Evolutionary conservation across 35 echinoderm and acorn worm species (phyloP).

Genomic region (Holothuria glaberrima): DNA sequence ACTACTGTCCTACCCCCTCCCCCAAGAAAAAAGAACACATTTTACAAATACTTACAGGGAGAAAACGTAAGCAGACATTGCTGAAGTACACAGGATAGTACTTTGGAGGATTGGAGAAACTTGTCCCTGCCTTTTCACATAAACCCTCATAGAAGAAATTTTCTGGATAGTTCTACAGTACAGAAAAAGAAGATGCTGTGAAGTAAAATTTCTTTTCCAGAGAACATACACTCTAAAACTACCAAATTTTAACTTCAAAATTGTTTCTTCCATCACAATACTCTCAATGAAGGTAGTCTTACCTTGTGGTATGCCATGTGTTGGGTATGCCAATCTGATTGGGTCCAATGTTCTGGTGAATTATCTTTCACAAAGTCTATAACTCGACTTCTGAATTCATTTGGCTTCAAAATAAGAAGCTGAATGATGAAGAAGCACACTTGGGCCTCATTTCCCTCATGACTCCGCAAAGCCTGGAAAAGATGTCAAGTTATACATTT

Average conservation of each 20-base stretch:
- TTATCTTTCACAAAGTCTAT: constrained; percentile 91
- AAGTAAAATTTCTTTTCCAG: background rate
- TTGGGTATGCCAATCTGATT: constrained; percentile 91
- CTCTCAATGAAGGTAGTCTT: background rate
- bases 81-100: constrained; percentile 96
- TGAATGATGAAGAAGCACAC: constrained; percentile 99
- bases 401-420: constrained; percentile 86
- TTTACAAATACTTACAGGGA: constrained; percentile 79
- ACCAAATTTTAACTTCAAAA: too few species aligned
- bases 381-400: constrained; percentile 87
- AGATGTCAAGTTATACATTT: too few species aligned
- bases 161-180: constrained; percentile 91
- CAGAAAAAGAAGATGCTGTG: background rate
- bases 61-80: constrained; percentile 94
- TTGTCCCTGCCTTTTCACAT: constrained; percentile 78
- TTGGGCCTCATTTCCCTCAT: constrained; percentile 96
- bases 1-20: too few species aligned
- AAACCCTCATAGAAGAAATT: constrained; percentile 96
- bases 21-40: too few species aligned
- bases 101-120: constrained; percentile 64
- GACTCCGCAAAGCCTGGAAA: constrained; percentile 82
- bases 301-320: constrained; percentile 93
- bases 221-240: too few species aligned
- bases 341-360: constrained; percentile 90
- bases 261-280: too few species aligned